Conservation (phyloP, 2,113 vertebrate genomes). For the Catharus minimus region DNA sequence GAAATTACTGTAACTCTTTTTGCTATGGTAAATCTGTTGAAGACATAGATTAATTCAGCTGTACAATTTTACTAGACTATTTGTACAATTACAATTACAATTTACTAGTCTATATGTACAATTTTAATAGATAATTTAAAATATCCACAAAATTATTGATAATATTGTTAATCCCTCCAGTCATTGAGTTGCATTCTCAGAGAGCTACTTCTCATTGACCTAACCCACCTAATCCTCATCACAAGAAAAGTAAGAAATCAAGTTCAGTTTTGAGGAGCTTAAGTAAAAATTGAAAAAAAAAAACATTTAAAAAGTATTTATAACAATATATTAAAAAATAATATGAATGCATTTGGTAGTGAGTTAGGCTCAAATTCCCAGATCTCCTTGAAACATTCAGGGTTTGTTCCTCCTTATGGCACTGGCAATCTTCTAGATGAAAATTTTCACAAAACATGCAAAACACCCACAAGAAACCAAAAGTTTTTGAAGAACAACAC, state of each 20-base stretch:
- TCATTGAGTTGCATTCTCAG: background rate
- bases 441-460: background rate
- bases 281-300: background rate
- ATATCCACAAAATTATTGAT: background rate
- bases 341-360: background rate
- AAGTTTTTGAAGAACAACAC: background rate
- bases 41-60: background rate
- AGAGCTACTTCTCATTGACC: background rate
- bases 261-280: background rate
- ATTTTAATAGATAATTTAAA: background rate
- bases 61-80: background rate
- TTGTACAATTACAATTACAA: background rate
- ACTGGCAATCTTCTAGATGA: background rate
- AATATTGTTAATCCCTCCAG: background rate
- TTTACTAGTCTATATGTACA: background rate
- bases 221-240: background rate
- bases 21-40: background rate
- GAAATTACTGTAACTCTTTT: too few species aligned
- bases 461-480: background rate
- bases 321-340: background rate
- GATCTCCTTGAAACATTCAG: background rate
- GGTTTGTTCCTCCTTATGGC: background rate
- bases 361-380: background rate
- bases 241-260: background rate
- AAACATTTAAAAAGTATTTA: background rate